Evolutionary conservation across 2,888 invertebrate species (phyloP).

Genomic region (Dichetophora obliterata): DNA sequence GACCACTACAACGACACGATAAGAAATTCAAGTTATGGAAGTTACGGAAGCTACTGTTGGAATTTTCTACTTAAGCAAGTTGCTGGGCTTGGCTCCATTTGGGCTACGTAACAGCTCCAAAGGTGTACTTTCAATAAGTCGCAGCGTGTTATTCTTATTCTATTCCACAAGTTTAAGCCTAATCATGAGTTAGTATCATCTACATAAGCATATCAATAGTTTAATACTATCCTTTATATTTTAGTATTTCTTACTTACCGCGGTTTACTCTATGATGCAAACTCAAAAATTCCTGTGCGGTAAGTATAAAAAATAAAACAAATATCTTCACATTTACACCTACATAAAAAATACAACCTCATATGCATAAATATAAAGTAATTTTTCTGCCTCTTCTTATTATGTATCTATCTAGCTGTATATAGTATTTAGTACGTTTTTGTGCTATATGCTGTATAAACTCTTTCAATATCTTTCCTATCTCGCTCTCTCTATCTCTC

Average conservation of each 20-base stretch:
- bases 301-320: slow-evolving; percentile 49
- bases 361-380: too few species aligned
- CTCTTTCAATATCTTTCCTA: slow-evolving; percentile 27
- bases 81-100: slow-evolving; percentile 66
- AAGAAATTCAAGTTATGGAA: slow-evolving; percentile 58
- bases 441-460: background rate
- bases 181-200: slow-evolving; percentile 59
- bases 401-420: too few species aligned
- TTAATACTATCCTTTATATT: background rate
- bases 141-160: slow-evolving; percentile 61
- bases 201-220: background rate
- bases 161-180: slow-evolving; percentile 61
- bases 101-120: slow-evolving; percentile 58
- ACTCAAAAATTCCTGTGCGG: slow-evolving; percentile 65
- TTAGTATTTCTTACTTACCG: slow-evolving; percentile 65
- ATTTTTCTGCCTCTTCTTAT: too few species aligned
- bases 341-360: background rate
- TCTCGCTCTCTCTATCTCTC: slow-evolving; percentile 20
- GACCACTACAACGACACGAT: background rate
- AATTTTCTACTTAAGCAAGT: slow-evolving; percentile 65
- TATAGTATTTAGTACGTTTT: background rate
- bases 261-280: slow-evolving; percentile 66
- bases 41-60: slow-evolving; percentile 63
- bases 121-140: slow-evolving; percentile 58
- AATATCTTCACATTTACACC: background rate